Base-by-base conservation (phyloP, 2,888 invertebrate species). In the Nudaria mundana region DNA sequence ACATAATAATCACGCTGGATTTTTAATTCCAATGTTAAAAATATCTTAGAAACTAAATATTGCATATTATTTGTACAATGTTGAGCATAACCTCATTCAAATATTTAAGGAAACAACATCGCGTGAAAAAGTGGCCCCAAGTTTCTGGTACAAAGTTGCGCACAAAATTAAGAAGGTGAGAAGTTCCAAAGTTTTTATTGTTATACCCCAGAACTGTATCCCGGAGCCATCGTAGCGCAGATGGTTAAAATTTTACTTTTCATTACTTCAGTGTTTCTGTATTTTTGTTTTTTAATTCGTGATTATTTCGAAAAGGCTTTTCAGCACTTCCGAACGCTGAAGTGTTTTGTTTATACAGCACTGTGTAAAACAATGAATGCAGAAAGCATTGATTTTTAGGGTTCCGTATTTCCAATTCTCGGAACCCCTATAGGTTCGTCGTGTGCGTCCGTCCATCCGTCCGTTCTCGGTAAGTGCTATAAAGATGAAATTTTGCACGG, bases 171-270 rank as follows among this genome's bases (percentile, higher is more conserved):
- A 71, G 69, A 64, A 74, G 73, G 76, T 74, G 75, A 63, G 67
- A 71, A 68, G 61, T 67, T 55, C 58, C 60, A 67, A 76, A 76
- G 68, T 75, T 75, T 76, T 73, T 75, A 76, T 75, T 74, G 73
- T 73, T 71, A 64, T 58, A 55, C 44, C 58, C 50, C 37, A 29
- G 56, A 52, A 66, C 69, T 68, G 71, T 64, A 72, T 70, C 71
- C 59, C 43, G 38, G 37, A 49, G 56, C 51, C 50, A 50, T 56
- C 51, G 48, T 47, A 36, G 48, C 38, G 56, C 63, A 63, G 68
- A 62, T 70, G 69, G 56, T 63, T 60, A 57, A 64, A 69, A 66
- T 71, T 71, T 65, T 51, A 68, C 71, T 66, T 71, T 69, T 64
- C 68, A 66, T 68, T 69, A 59, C 62, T 52, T 47, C 38, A 41